phyloP scores from a whole-genome alignment of 2,113 vertebrate species.

The Psammodynastes pulverulentus region DNA sequence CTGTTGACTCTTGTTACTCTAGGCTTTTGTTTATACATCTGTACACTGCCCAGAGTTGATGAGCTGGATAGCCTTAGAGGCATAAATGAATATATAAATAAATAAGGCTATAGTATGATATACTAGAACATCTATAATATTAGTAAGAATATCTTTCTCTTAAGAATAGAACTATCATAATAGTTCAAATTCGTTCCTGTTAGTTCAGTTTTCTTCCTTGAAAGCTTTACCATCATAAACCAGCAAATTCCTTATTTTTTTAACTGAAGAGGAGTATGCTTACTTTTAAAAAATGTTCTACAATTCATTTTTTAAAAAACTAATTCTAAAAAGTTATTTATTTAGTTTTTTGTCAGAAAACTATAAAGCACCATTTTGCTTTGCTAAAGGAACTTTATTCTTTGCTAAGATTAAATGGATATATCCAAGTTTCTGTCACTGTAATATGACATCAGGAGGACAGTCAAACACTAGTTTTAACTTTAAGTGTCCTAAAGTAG shows the following conservation, averaged over 20 bases:
- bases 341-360: constrained; percentile 55
- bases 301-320: constrained; percentile 40
- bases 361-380: constrained; percentile 59
- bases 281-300: constrained; percentile 46
- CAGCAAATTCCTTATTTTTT: constrained; percentile 33
- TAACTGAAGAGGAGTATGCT: constrained; percentile 22
- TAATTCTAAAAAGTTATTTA: constrained; percentile 47
- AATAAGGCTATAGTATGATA: not conserved
- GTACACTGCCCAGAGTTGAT: not conserved
- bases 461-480: constrained; percentile 52
- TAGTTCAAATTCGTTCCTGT: constrained; percentile 11
- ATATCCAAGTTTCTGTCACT: constrained; percentile 48
- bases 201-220: constrained; percentile 16
- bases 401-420: constrained; percentile 58
- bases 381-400: constrained; percentile 47
- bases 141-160: not conserved
- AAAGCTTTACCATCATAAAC: constrained; percentile 27
- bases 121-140: not conserved
- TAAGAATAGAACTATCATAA: not conserved
- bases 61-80: not conserved
- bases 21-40: not conserved
- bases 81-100: not conserved
- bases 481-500: constrained; percentile 54
- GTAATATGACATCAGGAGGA: constrained; percentile 58
- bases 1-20: not conserved